Conservation (phyloP, 2,113 vertebrate species). For the Lophotis ruficrista region DNA sequence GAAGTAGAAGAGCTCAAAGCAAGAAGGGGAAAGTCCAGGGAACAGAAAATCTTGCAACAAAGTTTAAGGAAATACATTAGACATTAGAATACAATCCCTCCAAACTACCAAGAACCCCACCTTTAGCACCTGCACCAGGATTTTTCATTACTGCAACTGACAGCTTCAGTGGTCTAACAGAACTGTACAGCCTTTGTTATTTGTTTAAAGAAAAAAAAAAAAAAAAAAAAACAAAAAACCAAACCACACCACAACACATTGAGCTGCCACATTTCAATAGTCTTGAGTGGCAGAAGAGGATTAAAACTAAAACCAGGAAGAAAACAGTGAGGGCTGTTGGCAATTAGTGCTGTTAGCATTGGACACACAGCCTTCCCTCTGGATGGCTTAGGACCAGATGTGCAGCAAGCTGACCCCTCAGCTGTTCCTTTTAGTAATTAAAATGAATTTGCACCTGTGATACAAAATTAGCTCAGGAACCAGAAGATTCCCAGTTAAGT, state of each 20-base stretch:
- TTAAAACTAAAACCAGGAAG: conserved; percentile 34
- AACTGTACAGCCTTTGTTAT: not conserved
- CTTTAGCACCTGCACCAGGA: not conserved
- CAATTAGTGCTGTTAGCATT: not conserved
- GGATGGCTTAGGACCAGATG: conserved; percentile 26
- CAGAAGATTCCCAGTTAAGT: not conserved
- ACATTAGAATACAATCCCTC: not conserved
- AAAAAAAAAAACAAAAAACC: too few species aligned
- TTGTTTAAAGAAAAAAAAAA: not conserved
- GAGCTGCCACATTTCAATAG: not conserved
- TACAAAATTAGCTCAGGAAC: conserved; percentile 41
- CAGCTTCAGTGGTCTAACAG: not conserved
- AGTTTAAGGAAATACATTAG: not conserved
- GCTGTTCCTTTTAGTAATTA: conserved; percentile 53
- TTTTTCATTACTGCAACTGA: not conserved
- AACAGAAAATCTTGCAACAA: fast-evolving
- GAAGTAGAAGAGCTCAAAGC: not conserved
- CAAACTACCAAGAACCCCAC: too few species aligned
- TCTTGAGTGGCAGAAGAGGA: not conserved
- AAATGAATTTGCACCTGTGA: conserved; percentile 68
- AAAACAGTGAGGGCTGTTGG: conserved; percentile 18
- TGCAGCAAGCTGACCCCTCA: conserved; percentile 47
- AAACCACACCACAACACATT: too few species aligned
- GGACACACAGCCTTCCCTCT: not conserved
- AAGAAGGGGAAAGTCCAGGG: not conserved